phyloP scores from a whole-genome alignment of 2,888 invertebrate genomes.

The Dermolepida albohirtum region DNA sequence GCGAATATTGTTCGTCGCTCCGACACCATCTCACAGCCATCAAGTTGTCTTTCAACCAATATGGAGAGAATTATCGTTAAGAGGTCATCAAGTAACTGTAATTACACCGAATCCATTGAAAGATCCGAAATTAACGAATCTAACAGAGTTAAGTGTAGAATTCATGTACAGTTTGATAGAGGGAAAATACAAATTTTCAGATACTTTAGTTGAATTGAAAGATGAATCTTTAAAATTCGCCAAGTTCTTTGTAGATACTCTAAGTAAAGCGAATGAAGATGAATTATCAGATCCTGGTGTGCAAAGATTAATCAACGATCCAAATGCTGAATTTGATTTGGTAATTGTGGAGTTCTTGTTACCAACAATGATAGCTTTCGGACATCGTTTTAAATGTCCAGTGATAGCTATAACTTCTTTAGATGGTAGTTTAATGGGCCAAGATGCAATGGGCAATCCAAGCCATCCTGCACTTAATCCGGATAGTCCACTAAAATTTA shows the following conservation, averaged over 20 bases:
- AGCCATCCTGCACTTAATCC: slow-evolving; percentile 59
- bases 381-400: slow-evolving; percentile 58
- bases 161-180: slow-evolving; percentile 55
- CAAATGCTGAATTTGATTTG: slow-evolving; percentile 57
- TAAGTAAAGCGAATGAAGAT: slow-evolving; percentile 40
- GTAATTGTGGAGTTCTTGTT: slow-evolving; percentile 57
- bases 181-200: slow-evolving; percentile 46
- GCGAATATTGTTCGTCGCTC: slow-evolving; percentile 63
- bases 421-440: slow-evolving; percentile 54
- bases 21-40: slow-evolving; percentile 66
- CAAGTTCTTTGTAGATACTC: slow-evolving; percentile 13
- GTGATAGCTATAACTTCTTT: slow-evolving; percentile 59
- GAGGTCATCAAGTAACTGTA: slow-evolving; percentile 66
- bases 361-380: slow-evolving; percentile 55
- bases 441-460: slow-evolving; percentile 57
- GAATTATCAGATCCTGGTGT: slow-evolving; percentile 52
- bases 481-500: slow-evolving; percentile 53
- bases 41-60: slow-evolving; percentile 65
- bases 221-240: slow-evolving; percentile 33
- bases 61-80: slow-evolving; percentile 62
- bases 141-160: slow-evolving; percentile 63
- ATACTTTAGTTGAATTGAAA: slow-evolving; percentile 24
- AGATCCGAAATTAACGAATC: slow-evolving; percentile 58
- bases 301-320: slow-evolving; percentile 55
- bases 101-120: slow-evolving; percentile 64